Percentiles rank a stretch among this genome's conserved stretches.
Conservation (phyloP, 2,113 vertebrate species). For the Gymnorhina tibicen region DNA sequence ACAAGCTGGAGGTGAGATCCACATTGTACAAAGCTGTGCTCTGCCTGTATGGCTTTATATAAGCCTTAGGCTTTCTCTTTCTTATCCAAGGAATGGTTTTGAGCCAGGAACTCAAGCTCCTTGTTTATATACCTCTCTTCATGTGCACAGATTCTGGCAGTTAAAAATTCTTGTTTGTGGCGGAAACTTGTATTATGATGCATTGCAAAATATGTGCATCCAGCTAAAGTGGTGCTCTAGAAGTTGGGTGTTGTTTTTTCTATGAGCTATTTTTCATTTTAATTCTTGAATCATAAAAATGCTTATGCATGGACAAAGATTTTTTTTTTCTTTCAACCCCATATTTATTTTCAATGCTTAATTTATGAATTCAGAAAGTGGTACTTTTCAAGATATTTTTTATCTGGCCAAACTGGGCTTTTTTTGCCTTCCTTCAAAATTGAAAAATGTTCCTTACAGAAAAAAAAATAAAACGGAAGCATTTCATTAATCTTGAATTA, state of each 20-base stretch:
- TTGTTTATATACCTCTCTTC: neutral
- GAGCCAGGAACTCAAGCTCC: neutral
- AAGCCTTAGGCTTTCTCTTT: neutral
- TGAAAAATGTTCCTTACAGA: neutral
- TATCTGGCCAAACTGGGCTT: neutral
- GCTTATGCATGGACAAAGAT: neutral
- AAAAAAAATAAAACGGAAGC: neutral
- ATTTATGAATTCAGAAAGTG: neutral
- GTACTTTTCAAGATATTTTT: neutral
- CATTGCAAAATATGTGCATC: neutral
- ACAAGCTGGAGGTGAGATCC: neutral
- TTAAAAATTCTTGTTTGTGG: neutral
- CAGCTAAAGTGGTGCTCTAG: neutral
- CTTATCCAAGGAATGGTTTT: neutral
- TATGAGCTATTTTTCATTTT: neutral
- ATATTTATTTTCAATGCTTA: neutral
- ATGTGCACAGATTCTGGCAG: neutral
- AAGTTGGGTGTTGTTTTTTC: neutral
- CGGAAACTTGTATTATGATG: neutral
- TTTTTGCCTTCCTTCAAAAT: neutral
- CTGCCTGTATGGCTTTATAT: neutral
- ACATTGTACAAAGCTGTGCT: neutral
- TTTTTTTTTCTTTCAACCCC: neutral
- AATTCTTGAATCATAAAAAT: neutral
- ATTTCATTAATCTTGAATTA: neutral